These are phyloP conservation scores for Bubo blakistoni DNA, from an alignment of 2,113 vertebrate species.

Conservation along the genomic window DNA sequence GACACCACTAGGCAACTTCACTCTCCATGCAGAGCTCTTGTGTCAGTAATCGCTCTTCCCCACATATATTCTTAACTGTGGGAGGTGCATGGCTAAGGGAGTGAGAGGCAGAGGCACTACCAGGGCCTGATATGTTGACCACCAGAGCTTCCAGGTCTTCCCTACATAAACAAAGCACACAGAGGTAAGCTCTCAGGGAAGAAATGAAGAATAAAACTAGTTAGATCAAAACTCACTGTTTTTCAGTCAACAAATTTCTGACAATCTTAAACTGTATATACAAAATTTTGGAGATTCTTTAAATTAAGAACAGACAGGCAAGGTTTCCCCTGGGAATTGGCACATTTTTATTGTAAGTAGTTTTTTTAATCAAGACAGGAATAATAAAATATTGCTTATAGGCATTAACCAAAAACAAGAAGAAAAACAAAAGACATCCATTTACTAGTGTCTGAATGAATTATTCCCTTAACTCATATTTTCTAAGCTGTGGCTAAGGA, in stretches of 20 bases:
- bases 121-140: background rate
- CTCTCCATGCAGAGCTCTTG: background rate
- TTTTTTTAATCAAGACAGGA: background rate
- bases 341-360: background rate
- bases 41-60: background rate
- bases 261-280: background rate
- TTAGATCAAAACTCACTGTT: background rate
- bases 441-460: background rate
- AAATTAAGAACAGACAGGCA: background rate
- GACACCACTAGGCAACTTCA: background rate
- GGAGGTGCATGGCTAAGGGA: background rate
- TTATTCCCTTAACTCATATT: background rate
- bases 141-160: background rate
- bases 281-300: background rate
- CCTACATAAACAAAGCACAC: background rate
- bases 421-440: background rate
- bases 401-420: background rate
- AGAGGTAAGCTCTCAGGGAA: background rate
- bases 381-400: background rate
- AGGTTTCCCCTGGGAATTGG: background rate
- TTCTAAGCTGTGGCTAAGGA: background rate
- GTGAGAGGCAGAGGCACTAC: background rate
- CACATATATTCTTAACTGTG: background rate
- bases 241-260: background rate
- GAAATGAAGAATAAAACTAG: background rate